These are phyloP conservation scores for Ctena decussata DNA, from an alignment of 2,888 invertebrate genomes.

Conservation along the genomic window DNA sequence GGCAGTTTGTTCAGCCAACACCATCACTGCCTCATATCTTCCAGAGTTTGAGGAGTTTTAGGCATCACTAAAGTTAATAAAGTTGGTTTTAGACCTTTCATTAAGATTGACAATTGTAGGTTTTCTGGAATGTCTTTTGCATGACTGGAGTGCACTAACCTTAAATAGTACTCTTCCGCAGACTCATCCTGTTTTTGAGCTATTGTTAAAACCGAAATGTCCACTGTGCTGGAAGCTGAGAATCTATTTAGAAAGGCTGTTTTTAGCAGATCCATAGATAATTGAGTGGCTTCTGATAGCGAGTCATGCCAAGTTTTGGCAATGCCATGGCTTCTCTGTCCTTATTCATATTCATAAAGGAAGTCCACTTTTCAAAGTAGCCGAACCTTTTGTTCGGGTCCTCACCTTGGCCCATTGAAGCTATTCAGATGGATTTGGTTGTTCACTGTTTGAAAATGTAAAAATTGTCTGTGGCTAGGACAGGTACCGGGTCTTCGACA, in stretches of 20 bases:
- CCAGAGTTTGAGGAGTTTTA: constrained; percentile 1
- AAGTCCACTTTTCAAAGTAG: not conserved
- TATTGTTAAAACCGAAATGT: not conserved
- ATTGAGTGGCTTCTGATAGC: not conserved
- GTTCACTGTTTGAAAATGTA: too few species aligned
- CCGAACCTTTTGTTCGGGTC: not conserved
- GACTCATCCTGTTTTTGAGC: not conserved
- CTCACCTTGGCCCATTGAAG: not conserved
- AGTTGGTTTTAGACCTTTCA: not conserved
- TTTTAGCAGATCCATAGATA: not conserved
- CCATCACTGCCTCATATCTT: not conserved
- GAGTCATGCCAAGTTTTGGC: not conserved
- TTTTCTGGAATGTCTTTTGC: not conserved
- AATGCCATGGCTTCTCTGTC: not conserved
- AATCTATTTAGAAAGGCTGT: not conserved
- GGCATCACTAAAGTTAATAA: not conserved
- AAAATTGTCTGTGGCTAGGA: not conserved
- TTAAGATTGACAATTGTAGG: not conserved
- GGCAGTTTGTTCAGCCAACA: not conserved
- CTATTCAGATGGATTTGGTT: not conserved
- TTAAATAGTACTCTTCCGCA: not conserved
- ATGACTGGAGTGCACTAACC: not conserved
- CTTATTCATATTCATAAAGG: not conserved
- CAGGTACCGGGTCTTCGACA: not conserved
- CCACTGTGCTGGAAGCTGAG: too few species aligned